Evolutionary conservation across 2,888 invertebrate species (phyloP).

Genomic region (Argyresthia goedartella): DNA sequence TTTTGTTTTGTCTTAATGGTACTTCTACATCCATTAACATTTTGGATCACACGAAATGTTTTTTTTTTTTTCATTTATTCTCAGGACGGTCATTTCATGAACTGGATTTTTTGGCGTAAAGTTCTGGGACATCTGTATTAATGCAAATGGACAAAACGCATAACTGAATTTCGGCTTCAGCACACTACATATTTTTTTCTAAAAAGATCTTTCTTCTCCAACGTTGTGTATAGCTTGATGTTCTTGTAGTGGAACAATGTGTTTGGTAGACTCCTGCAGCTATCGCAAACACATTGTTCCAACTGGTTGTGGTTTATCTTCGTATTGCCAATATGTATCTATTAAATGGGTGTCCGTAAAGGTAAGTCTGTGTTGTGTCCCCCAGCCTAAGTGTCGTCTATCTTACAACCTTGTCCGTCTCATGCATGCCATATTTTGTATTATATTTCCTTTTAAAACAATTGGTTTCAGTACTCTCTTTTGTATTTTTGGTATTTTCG

Average conservation of each 20-base stretch:
- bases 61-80: no score
- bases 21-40: no score
- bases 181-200: constrained; percentile 28
- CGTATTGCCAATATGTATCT: constrained; percentile 24
- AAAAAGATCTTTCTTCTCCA: constrained; percentile 48
- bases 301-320: constrained; percentile 35
- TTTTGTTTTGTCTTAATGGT: no score
- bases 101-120: no score
- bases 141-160: no score
- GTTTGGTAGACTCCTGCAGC: constrained; percentile 20
- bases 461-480: constrained; percentile 15
- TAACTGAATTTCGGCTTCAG: neutral
- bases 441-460: neutral
- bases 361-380: constrained; percentile 59
- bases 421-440: constrained; percentile 34
- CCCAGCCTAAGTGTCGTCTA: constrained; percentile 37
- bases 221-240: constrained; percentile 47
- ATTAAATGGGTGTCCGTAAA: constrained; percentile 25
- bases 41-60: no score
- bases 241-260: constrained; percentile 46
- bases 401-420: neutral
- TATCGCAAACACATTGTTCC: constrained; percentile 48
- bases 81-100: no score
- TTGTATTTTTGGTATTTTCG: constrained; percentile 20
- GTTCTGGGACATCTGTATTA: no score